phyloP scores from a whole-genome alignment of 2,797 vertebrate genomes.

The Arrhamphus sclerolepis region DNA sequence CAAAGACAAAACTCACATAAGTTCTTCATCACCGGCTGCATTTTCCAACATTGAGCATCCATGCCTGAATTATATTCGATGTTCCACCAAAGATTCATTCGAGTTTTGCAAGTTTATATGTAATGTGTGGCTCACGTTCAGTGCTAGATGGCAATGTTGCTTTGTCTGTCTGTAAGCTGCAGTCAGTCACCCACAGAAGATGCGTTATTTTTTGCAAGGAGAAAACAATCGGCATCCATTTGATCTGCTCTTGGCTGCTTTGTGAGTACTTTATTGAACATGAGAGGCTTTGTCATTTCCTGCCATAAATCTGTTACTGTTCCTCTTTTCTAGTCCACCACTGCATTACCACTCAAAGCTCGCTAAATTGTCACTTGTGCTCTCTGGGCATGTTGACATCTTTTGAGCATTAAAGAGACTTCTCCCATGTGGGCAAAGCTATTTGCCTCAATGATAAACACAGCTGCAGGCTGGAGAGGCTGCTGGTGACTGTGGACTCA shows the following conservation, averaged over 20 bases:
- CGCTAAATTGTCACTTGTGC: conserved; percentile 41
- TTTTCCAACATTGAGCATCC: conserved; percentile 7
- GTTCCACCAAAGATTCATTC: conserved; percentile 29
- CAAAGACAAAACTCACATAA: conserved; percentile 45
- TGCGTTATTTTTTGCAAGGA: conserved; percentile 52
- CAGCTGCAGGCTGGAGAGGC: conserved; percentile 11
- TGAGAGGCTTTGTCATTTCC: conserved; percentile 25
- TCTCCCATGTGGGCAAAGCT: conserved; percentile 44
- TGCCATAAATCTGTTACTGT: conserved; percentile 38
- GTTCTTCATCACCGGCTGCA: conserved; percentile 17
- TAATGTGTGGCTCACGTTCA: conserved; percentile 42
- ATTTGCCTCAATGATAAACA: conserved; percentile 57
- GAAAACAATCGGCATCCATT: conserved; percentile 50
- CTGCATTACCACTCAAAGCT: conserved; percentile 47
- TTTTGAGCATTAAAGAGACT: conserved; percentile 57
- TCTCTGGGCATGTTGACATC: conserved; percentile 64
- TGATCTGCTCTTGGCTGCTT: conserved; percentile 37
- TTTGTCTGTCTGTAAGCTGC: conserved; percentile 33
- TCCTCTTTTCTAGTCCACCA: conserved; percentile 30
- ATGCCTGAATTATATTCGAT: conserved; percentile 40
- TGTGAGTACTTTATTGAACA: conserved; percentile 45
- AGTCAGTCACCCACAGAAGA: conserved; percentile 35
- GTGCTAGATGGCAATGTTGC: conserved; percentile 24
- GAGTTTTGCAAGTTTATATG: conserved; percentile 35
- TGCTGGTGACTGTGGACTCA: conserved; percentile 73